phyloP scores from a whole-genome alignment of 2,113 vertebrate species.

The Actenoides lindsayi region DNA sequence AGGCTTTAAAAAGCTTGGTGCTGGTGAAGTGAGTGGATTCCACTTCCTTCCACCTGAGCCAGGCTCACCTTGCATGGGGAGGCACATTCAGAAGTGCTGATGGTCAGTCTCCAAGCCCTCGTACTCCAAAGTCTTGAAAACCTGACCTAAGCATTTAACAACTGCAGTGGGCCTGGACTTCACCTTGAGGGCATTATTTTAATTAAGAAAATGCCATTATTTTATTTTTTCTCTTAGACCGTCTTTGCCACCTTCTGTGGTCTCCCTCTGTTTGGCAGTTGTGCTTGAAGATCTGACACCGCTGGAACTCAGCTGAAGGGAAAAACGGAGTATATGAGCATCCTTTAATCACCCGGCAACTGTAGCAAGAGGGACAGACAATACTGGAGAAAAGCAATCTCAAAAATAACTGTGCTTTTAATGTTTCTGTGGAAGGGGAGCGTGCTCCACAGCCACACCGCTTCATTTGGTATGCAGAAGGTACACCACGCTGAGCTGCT shows the following conservation, averaged over 20 bases:
- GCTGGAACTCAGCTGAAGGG: neutral
- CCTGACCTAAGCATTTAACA: neutral
- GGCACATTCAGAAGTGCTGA: accelerated
- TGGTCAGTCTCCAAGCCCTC: accelerated
- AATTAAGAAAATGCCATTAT: neutral
- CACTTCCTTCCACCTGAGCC: too few relatives aligned
- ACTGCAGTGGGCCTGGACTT: accelerated
- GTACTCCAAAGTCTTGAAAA: neutral
- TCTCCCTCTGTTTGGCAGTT: neutral
- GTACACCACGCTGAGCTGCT: slow-evolving; percentile 15
- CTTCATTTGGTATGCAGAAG: neutral
- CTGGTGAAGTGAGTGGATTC: neutral
- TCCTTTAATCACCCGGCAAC: neutral
- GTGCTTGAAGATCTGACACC: neutral
- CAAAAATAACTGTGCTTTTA: slow-evolving; percentile 4
- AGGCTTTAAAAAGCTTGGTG: neutral
- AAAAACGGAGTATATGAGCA: neutral
- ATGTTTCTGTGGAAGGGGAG: neutral
- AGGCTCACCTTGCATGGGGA: neutral
- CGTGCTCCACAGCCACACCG: neutral
- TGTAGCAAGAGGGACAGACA: neutral
- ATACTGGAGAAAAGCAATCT: neutral
- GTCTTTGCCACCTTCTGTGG: neutral
- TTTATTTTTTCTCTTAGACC: neutral
- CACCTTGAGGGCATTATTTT: neutral